Evolutionary conservation across 2,797 vertebrate genomes (phyloP), one percentile per base, ranked within the genome.

Genomic region (Otolemur crassicaudatus): DNA sequence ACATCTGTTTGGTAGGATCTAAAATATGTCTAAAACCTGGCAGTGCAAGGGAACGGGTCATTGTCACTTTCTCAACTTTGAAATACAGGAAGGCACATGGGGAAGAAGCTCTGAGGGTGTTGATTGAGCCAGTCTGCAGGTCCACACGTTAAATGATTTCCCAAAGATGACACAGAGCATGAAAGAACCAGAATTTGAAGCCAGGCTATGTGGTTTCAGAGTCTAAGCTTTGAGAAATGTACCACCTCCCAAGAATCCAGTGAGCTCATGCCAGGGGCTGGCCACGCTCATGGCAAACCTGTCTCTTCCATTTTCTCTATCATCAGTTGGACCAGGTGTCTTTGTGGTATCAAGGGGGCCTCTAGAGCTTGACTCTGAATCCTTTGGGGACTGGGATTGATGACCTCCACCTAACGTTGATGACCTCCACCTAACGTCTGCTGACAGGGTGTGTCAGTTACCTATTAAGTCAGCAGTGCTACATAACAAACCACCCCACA

Each of bases 21-120:
- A 49, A 86, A 75, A 31, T 14, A 53, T 19, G 14, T 79, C 49
- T 69, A 37, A 37, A 76, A 20, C 23, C 67, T 46, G 29, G 16
- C 49, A 7, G 6, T 67, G 4, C n/a, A 19, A 49, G 67, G 77
- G 13, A 79, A 29, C 23, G 7, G 22, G 84, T 56, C 49, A 0
- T 29, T 58, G 49, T 46, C 67, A 67, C 56, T 8, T 93, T 69
- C 76, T 84, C n/a, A n/a, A 34, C 79, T 88, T 92, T 25, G 65
- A 80, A 82, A 34, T 29, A 23, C 3, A 61, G 70, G 82, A 79
- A 89, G 43, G 34, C 37, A 23, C 34, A 2, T 7, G 19, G 46
- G 76, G 88, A 84, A 43, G 40, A 90, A 13, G 29, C 16, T 20
- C n/a, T 60, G 46, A 11, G 31, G 29, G 29, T 76, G 31, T 46